These are phyloP conservation scores for Falco punctatus DNA, from an alignment of 2,113 vertebrate species.

Conservation along the genomic window DNA sequence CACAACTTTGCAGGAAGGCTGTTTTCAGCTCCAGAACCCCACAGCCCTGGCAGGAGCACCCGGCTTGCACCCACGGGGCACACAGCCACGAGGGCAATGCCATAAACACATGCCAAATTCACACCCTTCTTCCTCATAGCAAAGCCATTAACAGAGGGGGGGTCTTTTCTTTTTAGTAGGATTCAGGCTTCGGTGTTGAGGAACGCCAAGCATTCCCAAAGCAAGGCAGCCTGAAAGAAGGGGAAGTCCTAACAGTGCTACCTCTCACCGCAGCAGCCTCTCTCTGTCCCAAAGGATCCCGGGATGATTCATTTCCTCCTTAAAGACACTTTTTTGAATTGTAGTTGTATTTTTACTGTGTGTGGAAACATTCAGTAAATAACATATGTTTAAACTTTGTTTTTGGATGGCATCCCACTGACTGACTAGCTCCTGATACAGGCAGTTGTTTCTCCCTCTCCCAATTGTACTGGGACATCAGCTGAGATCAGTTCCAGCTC, in stretches of 20 bases:
- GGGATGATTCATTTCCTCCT: slow-evolving; percentile 47
- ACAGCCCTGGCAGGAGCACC: not conserved
- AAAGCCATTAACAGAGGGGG: not conserved
- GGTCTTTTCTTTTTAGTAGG: not conserved
- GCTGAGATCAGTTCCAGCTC: not conserved
- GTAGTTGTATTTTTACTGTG: slow-evolving; percentile 49
- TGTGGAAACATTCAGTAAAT: slow-evolving; percentile 59
- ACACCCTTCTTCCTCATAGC: not conserved
- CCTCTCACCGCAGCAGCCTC: not conserved
- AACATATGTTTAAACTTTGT: slow-evolving; percentile 42
- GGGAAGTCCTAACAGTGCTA: not conserved
- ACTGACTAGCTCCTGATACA: slow-evolving; percentile 7
- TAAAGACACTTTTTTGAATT: slow-evolving; percentile 20
- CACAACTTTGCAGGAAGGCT: not conserved
- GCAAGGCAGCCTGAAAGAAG: not conserved
- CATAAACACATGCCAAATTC: rapidly evolving
- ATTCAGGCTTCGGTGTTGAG: not conserved
- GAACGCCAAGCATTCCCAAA: not conserved
- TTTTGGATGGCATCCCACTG: slow-evolving; percentile 44
- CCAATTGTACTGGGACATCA: not conserved
- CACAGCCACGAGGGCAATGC: not conserved
- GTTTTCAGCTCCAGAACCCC: not conserved
- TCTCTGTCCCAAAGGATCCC: not conserved
- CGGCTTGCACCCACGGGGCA: rapidly evolving
- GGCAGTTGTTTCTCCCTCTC: not conserved